phyloP scores from a whole-genome alignment of 2,797 vertebrate species.

The Avahi laniger region DNA sequence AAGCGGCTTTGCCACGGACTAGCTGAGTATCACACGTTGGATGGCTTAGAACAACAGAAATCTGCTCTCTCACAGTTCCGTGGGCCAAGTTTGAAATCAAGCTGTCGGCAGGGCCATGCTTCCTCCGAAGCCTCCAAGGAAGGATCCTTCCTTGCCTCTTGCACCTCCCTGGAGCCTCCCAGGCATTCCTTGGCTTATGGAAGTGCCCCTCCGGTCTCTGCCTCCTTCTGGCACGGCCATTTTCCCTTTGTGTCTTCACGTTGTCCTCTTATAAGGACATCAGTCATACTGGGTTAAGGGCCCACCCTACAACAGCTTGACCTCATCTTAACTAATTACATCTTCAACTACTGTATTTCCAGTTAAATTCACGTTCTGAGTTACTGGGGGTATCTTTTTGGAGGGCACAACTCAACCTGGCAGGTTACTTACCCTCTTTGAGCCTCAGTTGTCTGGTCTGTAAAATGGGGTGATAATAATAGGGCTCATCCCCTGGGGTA shows the following conservation, averaged over 20 bases:
- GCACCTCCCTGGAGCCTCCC: background rate
- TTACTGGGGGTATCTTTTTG: background rate
- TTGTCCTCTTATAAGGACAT: background rate
- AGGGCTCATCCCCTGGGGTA: no score
- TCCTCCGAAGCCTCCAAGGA: background rate
- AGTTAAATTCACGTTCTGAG: background rate
- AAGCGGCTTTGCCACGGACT: rapidly evolving
- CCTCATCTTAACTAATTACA: background rate
- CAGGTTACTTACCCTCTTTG: background rate
- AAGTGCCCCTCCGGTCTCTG: rapidly evolving
- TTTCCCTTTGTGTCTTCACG: background rate
- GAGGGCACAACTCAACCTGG: background rate
- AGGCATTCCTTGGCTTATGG: background rate
- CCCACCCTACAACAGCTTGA: background rate
- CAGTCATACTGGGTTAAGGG: background rate
- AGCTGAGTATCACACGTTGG: background rate
- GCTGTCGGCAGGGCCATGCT: background rate
- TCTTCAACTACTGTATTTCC: background rate
- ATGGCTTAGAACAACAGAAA: background rate
- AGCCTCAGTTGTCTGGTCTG: background rate
- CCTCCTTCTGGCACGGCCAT: background rate
- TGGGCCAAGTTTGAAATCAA: background rate
- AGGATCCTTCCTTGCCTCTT: background rate
- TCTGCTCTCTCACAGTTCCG: background rate
- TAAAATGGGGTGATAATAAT: background rate